Conservation (phyloP, 92 coral and sea anemone species). For the Palythoa grandis region DNA sequence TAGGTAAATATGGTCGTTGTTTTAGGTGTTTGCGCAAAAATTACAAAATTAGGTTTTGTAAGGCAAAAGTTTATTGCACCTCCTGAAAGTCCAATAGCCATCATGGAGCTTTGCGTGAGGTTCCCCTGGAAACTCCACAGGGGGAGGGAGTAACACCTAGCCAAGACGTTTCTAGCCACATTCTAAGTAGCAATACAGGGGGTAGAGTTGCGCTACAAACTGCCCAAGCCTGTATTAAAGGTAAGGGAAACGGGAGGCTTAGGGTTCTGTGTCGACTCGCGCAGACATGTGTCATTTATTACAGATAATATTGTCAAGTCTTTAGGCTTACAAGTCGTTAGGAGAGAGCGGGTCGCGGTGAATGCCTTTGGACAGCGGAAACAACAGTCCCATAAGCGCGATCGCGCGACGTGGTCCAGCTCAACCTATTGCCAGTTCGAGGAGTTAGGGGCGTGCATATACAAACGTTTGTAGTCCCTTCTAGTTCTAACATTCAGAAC, state of each 20-base stretch:
- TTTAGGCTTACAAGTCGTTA: conserved; percentile 33
- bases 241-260: neutral
- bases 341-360: conserved; percentile 45
- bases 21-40: conserved; percentile 26
- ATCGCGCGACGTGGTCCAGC: conserved; percentile 6
- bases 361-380: conserved; percentile 34
- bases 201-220: conserved; percentile 40
- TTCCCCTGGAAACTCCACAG: neutral
- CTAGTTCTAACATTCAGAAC: neutral
- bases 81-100: neutral
- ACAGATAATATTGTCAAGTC: conserved; percentile 24
- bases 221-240: neutral
- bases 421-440: neutral
- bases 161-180: neutral
- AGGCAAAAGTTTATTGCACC: neutral
- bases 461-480: conserved; percentile 48
- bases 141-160: neutral
- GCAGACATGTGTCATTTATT: conserved; percentile 36
- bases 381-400: neutral
- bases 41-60: conserved; percentile 10
- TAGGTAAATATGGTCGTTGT: conserved; percentile 33
- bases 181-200: neutral
- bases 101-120: neutral
- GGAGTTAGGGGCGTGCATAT: conserved; percentile 12
- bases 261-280: conserved; percentile 13